Conservation (phyloP, 2,113 vertebrate species). For the Zootoca vivipara region DNA sequence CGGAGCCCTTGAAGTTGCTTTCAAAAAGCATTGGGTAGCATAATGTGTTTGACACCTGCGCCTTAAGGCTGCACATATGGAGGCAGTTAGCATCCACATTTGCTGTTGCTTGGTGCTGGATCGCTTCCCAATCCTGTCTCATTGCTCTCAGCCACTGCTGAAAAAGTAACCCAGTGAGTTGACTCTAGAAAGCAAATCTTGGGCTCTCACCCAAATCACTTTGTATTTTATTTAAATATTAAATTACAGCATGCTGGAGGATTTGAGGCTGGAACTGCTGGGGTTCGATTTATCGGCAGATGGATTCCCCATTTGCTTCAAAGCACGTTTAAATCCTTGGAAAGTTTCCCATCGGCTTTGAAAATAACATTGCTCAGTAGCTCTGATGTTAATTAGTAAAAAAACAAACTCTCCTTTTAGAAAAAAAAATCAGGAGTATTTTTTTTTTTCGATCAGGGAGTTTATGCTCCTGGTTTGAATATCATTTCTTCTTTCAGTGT, state of each 20-base stretch:
- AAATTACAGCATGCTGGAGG: conserved; percentile 12
- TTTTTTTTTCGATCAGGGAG: not conserved
- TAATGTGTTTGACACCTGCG: conserved; percentile 68
- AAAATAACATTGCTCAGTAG: conserved; percentile 6
- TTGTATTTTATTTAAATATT: conserved; percentile 41
- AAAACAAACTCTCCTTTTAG: not conserved
- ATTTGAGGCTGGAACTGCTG: not conserved
- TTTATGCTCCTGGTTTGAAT: not conserved
- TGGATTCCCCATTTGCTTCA: conserved; percentile 14
- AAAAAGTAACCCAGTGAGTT: not conserved
- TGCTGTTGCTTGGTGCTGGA: conserved; percentile 54
- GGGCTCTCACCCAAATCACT: conserved; percentile 35
- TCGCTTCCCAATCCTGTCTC: conserved; percentile 48
- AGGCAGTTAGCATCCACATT: conserved; percentile 57
- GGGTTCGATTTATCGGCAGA: not conserved
- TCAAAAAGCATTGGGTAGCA: conserved; percentile 53
- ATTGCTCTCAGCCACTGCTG: conserved; percentile 29
- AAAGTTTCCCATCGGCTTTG: conserved; percentile 41
- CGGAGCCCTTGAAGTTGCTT: conserved; percentile 63
- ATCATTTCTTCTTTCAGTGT: not conserved
- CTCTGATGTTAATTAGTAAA: not conserved
- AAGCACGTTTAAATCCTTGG: conserved; percentile 25
- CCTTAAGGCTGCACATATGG: conserved; percentile 57
- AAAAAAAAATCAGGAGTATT: not conserved
- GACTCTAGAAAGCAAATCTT: conserved; percentile 24